Percentiles rank a stretch among this genome's conserved stretches.
These are phyloP conservation scores for Platalea minor DNA, from an alignment of 2,797 vertebrate species.

Conservation along the genomic window DNA sequence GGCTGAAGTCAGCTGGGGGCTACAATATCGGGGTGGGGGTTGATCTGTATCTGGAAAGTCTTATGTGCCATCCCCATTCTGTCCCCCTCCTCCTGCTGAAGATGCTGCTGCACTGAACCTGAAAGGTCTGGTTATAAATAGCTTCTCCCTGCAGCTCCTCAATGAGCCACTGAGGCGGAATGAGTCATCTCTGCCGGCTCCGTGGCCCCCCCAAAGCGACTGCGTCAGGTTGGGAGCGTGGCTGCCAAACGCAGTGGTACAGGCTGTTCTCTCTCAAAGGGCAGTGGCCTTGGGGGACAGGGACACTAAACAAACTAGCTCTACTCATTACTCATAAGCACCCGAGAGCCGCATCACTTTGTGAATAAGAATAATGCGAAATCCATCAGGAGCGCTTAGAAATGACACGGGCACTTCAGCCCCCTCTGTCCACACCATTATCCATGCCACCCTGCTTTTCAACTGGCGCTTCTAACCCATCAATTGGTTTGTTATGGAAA, in stretches of 20 bases:
- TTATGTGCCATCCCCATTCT: background rate
- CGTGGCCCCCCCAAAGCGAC: slow-evolving; percentile 24
- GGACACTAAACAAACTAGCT: slow-evolving; percentile 11
- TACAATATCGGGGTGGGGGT: background rate
- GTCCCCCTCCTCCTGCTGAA: slow-evolving; percentile 4
- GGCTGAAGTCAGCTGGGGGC: background rate
- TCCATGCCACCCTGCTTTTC: background rate
- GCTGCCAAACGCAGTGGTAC: slow-evolving; percentile 43
- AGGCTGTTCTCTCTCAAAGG: slow-evolving; percentile 49
- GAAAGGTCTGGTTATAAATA: slow-evolving; percentile 71
- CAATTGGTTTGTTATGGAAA: background rate
- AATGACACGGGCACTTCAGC: background rate
- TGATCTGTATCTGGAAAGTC: background rate
- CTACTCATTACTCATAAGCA: background rate
- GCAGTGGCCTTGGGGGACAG: slow-evolving; percentile 53
- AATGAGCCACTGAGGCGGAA: slow-evolving; percentile 63
- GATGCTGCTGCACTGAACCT: slow-evolving; percentile 65
- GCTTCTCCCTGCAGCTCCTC: slow-evolving; percentile 66
- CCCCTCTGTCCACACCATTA: background rate
- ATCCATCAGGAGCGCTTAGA: background rate
- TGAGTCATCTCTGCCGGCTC: slow-evolving; percentile 62
- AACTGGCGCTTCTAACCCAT: background rate
- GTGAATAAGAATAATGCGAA: background rate
- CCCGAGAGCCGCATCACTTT: background rate
- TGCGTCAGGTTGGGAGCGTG: slow-evolving; percentile 35